Evolutionary conservation across 2,888 invertebrate species (phyloP), one percentile per base, ranked within the genome.

Genomic region (Lasioglossum vierecki): DNA sequence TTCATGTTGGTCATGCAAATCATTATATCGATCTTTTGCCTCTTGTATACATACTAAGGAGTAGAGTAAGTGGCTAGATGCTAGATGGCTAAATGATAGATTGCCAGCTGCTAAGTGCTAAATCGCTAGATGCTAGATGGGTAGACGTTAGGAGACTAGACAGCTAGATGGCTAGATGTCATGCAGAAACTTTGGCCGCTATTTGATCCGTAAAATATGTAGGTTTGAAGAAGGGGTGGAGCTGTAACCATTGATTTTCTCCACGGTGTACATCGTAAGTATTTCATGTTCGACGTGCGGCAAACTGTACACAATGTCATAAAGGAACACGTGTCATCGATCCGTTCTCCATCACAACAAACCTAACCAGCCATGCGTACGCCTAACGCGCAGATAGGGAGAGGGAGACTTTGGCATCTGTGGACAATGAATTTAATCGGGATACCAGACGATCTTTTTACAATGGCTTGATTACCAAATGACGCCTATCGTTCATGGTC

Each of bases 361-460:
- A 41, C 49, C 46, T 35, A 83, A 72, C 72, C 63, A 66, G 18
- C 41, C 76, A 22, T 39, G 57, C 68, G 68, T 63, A 18, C 72
- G n/a, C 15, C 57, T 46, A 49, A 73, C 35, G 30, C 30, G 66
- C 18, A 11, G n/a, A 4, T 22, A 22, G 68, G 68, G 68, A 22
- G 68, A 39, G 68, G 39, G 68, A 68, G 35, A n/a, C 41, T 39
- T 68, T 41, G 39, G 22, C 41, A 30, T 8, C 46, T 4, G 46
- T 11, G 74, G 26, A 63, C 44, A 76, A 70, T 46, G 86, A 82
- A 85, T 82, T 81, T 83, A 86, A 82, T 82, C 86, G 71, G 71
- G 86, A 86, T 57, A 66, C 70, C 76, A 26, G 71, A 15, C 39
- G 26, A 77, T 74, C 79, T 82, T 86, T 86, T 82, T 68, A 44